A percentile compares a stretch with the other conserved stretches of the same genome.
These are phyloP conservation scores for Sminthopsis crassicaudata DNA, from an alignment of 2,113 vertebrate genomes.

Conservation along the genomic window DNA sequence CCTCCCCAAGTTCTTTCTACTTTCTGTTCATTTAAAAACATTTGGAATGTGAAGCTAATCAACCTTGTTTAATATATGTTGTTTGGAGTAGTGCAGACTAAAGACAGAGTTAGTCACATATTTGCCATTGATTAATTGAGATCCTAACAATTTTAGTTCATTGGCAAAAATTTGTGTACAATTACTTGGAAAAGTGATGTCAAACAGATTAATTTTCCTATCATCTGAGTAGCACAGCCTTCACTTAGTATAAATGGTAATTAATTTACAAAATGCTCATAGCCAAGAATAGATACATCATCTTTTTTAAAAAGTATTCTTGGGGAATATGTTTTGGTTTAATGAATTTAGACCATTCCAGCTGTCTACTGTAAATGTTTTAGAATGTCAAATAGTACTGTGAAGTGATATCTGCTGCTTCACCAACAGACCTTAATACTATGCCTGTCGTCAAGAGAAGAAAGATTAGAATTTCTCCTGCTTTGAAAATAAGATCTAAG, in stretches of 20 bases:
- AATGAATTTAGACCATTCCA: conserved; percentile 47
- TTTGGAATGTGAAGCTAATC: conserved; percentile 17
- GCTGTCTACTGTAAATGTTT: conserved; percentile 53
- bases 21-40: conserved; percentile 54
- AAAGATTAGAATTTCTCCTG: conserved; percentile 44
- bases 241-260: conserved; percentile 19
- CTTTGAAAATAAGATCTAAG: conserved; percentile 48
- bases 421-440: conserved; percentile 51
- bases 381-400: conserved; percentile 39
- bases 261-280: neutral
- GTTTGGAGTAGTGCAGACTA: conserved; percentile 24
- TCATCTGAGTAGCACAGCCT: conserved; percentile 32
- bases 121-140: conserved; percentile 3
- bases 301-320: conserved; percentile 56
- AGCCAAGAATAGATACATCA: conserved; percentile 31
- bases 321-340: conserved; percentile 63
- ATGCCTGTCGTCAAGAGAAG: conserved; percentile 55
- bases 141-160: conserved; percentile 24
- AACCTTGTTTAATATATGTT: conserved; percentile 19
- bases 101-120: conserved; percentile 1
- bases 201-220: neutral
- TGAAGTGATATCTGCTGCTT: conserved; percentile 67
- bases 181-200: neutral
- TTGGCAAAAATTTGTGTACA: conserved; percentile 43
- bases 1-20: neutral